Evolutionary conservation across 1,140 invertebrate species (phyloP), one percentile per base, ranked within the genome.

Genomic region (Atta cephalotes): DNA sequence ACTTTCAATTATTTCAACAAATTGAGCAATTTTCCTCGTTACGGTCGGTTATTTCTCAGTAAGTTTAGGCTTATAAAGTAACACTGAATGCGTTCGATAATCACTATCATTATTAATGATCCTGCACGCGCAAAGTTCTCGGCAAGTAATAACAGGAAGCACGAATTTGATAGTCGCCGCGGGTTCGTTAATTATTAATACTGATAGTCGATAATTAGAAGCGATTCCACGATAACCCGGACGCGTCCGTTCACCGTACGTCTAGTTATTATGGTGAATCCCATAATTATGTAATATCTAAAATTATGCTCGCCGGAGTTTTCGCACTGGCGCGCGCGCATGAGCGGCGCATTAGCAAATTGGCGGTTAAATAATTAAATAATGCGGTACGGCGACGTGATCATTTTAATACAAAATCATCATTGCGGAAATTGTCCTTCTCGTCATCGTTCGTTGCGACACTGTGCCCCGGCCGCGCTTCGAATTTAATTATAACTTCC

Each of bases 171-270:
- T 85, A 68, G 79, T 60, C 39, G 65, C 53, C 51, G 53, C 12
- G 18, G 86, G 35, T 74, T 63, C 78, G 86, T 85, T 85, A 87
- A 87, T 88, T 88, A 85, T 88, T 68, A 87, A 87, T 88, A 87
- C 77, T 88, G 66, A 60, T 66, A 80, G 60, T 35, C 77, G 77
- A 81, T 82, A 82, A 87, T 82, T 65, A 88, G 74, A 56, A 80
- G 31, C 60, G 56, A 58, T 58, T 62, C 53, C 51, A 12, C 87
- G 39, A 88, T 87, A 51, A 71, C 62, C 80, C 62, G 72, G 70
- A 6, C 18, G 35, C 35, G 35, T 39, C 65, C 79, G 49, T 45
- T 56, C 78, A n/a, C 70, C 21, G 68, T 58, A 31, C 25, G 16
- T 45, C 51, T 51, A 65, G 70, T 45, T 35, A 80, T 87, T 66